These are phyloP conservation scores for Cheirogaleus medius DNA, from an alignment of 2,113 vertebrate genomes.

Conservation along the genomic window DNA sequence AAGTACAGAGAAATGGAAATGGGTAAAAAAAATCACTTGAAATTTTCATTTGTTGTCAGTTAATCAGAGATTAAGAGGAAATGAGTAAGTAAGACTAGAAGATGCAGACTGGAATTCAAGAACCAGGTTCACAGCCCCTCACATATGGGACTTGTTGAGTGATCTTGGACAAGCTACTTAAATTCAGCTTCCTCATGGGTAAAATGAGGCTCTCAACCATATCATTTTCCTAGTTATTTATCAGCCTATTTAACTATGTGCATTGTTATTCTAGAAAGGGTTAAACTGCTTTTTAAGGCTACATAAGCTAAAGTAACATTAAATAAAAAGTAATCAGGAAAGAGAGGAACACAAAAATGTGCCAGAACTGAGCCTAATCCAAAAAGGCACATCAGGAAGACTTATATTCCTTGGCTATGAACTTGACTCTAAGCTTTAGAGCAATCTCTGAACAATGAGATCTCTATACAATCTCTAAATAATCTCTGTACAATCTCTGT, in stretches of 20 bases:
- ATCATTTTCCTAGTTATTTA: neutral
- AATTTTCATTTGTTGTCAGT: neutral
- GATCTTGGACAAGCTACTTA: neutral
- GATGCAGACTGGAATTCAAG: neutral
- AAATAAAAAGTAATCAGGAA: neutral
- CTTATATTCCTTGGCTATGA: neutral
- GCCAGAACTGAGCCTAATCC: neutral
- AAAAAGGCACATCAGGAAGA: neutral
- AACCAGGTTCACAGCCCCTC: neutral
- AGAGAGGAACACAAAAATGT: neutral
- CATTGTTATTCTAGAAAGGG: neutral
- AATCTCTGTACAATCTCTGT: no score
- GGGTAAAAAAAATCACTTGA: neutral
- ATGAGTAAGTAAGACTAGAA: neutral
- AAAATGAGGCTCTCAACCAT: neutral
- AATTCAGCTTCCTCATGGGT: neutral
- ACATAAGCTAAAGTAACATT: neutral
- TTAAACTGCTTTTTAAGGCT: neutral
- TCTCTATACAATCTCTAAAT: no score
- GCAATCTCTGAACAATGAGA: neutral
- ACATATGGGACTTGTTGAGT: neutral
- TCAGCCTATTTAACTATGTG: neutral
- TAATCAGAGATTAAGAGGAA: neutral
- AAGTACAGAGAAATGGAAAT: neutral
- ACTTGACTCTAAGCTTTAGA: neutral